Evolutionary conservation across 1,140 invertebrate genomes (phyloP).

Genomic region (Brachionus paranguensis): DNA sequence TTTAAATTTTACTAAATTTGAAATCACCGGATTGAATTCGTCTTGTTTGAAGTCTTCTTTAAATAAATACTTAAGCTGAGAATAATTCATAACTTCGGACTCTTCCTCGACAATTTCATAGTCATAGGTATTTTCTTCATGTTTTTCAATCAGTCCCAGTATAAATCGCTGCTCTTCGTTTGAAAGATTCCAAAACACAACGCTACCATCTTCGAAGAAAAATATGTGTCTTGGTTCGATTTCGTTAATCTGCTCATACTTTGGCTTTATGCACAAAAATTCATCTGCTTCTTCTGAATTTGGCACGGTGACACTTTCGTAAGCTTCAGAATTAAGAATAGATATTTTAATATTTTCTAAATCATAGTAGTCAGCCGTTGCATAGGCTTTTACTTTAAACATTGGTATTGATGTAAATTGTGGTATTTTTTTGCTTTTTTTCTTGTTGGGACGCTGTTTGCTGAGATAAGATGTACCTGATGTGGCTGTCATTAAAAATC

Average conservation of each 20-base stretch:
- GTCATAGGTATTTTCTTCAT: conserved; percentile 34
- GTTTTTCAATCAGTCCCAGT: conserved; percentile 10
- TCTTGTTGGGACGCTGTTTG: neutral
- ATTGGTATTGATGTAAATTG: neutral
- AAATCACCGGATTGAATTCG: conserved; percentile 43
- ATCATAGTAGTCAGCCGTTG: conserved; percentile 38
- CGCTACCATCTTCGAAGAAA: conserved; percentile 67
- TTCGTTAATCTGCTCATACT: neutral
- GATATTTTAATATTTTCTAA: neutral
- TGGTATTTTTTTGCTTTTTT: conserved; percentile 11
- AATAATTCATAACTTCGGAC: conserved; percentile 47
- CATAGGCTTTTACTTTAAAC: conserved; percentile 22
- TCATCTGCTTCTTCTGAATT: neutral
- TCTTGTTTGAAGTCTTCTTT: conserved; percentile 47
- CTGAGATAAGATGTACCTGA: neutral
- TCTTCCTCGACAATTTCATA: conserved; percentile 36
- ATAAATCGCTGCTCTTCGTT: conserved; percentile 63
- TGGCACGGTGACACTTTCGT: neutral
- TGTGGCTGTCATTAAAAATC: neutral
- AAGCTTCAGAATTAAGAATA: neutral
- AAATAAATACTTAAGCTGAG: conserved; percentile 41
- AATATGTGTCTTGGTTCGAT: conserved; percentile 40
- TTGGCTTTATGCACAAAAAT: conserved; percentile 4
- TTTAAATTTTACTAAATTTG: conserved; percentile 36
- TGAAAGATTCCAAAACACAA: conserved; percentile 86